phyloP scores from a whole-genome alignment of 2,113 vertebrate genomes.

The Neolamprologus cancellatus region DNA sequence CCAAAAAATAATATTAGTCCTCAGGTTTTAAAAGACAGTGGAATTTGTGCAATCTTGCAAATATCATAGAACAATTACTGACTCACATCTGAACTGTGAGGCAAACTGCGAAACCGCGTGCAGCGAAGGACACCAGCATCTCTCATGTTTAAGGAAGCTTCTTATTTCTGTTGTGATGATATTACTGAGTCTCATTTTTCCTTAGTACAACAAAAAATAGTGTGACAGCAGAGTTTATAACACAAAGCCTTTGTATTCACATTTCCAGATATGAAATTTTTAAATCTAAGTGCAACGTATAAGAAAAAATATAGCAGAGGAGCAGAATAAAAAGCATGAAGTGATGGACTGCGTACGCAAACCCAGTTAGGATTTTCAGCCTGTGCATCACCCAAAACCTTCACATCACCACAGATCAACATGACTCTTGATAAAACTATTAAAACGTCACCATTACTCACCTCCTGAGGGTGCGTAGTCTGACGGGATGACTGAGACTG shows the following conservation, averaged over 20 bases:
- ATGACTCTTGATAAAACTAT: not conserved
- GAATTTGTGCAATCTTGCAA: not conserved
- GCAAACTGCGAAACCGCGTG: not conserved
- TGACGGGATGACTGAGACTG: not conserved
- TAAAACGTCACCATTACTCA: not conserved
- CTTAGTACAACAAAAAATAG: not conserved
- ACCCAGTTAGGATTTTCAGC: not conserved
- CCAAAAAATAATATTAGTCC: not conserved
- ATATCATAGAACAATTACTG: not conserved
- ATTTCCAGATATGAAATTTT: rapidly evolving
- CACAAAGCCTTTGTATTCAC: not conserved
- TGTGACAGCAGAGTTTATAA: not conserved
- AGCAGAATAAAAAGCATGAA: not conserved
- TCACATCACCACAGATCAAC: not conserved
- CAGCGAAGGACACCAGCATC: not conserved
- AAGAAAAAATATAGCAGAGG: not conserved
- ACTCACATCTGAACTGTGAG: not conserved
- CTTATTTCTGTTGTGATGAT: not conserved
- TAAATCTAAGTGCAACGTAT: not conserved
- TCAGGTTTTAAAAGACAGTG: not conserved
- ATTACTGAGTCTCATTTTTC: not conserved
- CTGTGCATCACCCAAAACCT: not conserved
- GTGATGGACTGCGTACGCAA: rapidly evolving
- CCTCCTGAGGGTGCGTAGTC: not conserved
- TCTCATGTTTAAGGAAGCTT: not conserved